Evolutionary conservation across 2,113 vertebrate genomes (phyloP), one percentile per base, ranked within the genome.

Genomic region (Xenopus laevis): DNA sequence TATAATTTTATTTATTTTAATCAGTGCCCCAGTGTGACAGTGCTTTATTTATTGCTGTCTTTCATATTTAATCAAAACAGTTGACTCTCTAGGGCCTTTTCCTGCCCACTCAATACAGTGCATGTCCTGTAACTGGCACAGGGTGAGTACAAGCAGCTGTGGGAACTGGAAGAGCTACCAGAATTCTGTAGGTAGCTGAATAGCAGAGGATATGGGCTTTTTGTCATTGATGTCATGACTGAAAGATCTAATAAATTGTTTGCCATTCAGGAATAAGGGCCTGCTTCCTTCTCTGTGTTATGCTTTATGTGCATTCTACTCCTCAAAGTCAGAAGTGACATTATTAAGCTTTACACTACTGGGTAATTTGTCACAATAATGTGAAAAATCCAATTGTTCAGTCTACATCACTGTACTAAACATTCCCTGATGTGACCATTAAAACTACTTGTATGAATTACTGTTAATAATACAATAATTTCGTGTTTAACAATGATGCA

Each of bases 171-270:
- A 70, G 46, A 57, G 59, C 18, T 67, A 40, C 57, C 59, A 58
- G 60, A 57, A 60, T 40, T 62, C 47, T 50, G 11, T 55, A 64
- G 55, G 33, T 70, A 46, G 59, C 33, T 77, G 74, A 77, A 77
- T 69, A 77, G 74, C 30, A 55, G 46, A 55, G 4, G 47, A 70
- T 68, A 61, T 64, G 69, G 62, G 66, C 46, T 68, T 75, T 62
- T 70, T 75, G 62, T 27, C 23, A 75, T 53, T 55, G 67, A 30
- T 70, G 61, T 55, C 67, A 64, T 70, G 58, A 64, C 58, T 63
- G 74, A 47, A 57, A 77, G 52, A 57, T 59, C 47, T 77, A 70
- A 76, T 76, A 55, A 62, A 69, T 69, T 69, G 27, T 53, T 47
- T 69, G 16, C 8, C 15, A 70, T 77, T 77, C 27, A 70, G 60